Base-by-base conservation (phyloP, 1,140 invertebrate genomes). In the Eurytemora carolleeae region DNA sequence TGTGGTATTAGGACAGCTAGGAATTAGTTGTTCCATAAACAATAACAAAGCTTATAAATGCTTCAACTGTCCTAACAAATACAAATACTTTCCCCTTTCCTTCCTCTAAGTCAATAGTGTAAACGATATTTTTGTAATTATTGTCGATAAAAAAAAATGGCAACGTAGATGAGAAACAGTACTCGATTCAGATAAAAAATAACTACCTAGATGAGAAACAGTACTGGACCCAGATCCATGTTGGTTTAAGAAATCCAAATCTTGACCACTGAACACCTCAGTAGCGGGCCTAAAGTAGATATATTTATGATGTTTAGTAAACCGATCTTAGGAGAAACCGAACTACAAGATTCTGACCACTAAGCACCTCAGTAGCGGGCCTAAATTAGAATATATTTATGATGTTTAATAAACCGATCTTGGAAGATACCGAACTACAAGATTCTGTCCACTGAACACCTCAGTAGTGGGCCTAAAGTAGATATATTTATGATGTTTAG, bases 241-340 rank as follows among this genome's bases (percentile, higher is more conserved):
- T 18, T 62, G 55, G 53, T 17, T 18, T 1, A 62, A 20, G 53
- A 57, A 62, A 2, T 62, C 60, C 18, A 62, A 56, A 24, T 18
- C 53, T 22, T 55, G 22, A 54, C 54, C 60, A 21, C 20, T 62
- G 24, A 62, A 62, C 2, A 53, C 55, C 53, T 62, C 60, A 25
- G 53, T 22, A 17, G 53, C 55, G 21, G 31, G 31, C 31, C 31
- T 44, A n/a, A n/a, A 44, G n/a, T 12, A 44, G 7, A 12, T 44
- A 44, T 44, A 44, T 44, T 44, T n/a, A n/a, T n/a, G 31, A 12
- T 12, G 31, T 44, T 12, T 12, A 44, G 7, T 44, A 44, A 44
- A 44, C n/a, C 7, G 7, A 7, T 44, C n/a, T 44, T 44, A 44
- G n/a, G 31, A n/a, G 31, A n/a, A 7, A 44, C n/a, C 7, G 7